Evolutionary conservation across 1,140 invertebrate genomes (phyloP), one percentile per base, ranked within the genome.

Genomic region (Harlomillsia oculata): DNA sequence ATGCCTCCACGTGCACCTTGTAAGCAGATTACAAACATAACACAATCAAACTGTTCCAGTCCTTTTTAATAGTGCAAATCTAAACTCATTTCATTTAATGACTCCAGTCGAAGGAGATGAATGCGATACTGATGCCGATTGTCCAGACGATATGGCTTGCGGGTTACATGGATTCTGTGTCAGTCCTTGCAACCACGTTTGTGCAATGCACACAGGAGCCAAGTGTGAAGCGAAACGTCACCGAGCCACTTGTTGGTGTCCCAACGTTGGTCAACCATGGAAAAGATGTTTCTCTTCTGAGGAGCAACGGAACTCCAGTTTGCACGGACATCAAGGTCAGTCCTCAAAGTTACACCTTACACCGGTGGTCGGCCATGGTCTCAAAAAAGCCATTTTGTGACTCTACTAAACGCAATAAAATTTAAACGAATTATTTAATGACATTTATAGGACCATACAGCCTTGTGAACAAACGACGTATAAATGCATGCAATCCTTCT

Each of bases 221-320:
- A 65, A 62, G 46, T 65, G 64, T 49, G 64, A 65, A 59, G 64
- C 64, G 3, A 65, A 65, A 29, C 36, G 56, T 30, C 64, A 65
- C 25, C 29, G 64, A 26, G 64, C 64, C 0, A 65, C 64, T 44
- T 65, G 64, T 30, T 65, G 64, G 64, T 65, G 60, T 55, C 63
- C 63, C 14, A 65, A 65, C 45, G 63, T 62, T 21, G 63, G 63
- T n/a, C 63, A 65, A 29, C 63, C 63, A 5, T 62, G 64, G 55
- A 62, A 65, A 29, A 34, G 64, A 21, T 65, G 64, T 28, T 65
- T 65, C 25, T 51, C 53, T 3, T 56, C 60, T 1, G 53, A 53
- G 9, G 64, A 65, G 40, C 50, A 62, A 6, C 23, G 37, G 21
- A 65, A 65, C 45, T 39, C 56, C 2, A 65, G 59, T 3, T 9